Percentiles rank a stretch among this genome's conserved stretches.
phyloP scores from a whole-genome alignment of 64 coral and sea anemone genomes.

The Porites australiensis region DNA sequence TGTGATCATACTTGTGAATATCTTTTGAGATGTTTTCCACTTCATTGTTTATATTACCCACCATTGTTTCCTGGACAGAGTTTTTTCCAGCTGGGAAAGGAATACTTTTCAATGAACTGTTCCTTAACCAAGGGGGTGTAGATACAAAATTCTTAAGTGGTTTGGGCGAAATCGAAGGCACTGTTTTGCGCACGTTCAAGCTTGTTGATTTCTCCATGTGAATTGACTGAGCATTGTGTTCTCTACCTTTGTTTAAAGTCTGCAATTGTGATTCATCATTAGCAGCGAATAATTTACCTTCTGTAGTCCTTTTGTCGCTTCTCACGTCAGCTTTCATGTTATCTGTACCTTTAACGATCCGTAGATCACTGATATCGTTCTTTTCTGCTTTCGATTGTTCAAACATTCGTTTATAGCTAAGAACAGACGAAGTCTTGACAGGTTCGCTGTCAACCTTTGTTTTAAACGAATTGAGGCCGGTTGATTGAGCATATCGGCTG shows the following conservation, averaged over 20 bases:
- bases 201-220: constrained; percentile 3
- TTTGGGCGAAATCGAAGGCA: background rate
- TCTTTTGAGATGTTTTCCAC: background rate
- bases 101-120: background rate
- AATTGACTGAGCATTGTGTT: constrained; percentile 10
- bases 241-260: background rate
- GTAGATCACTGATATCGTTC: background rate
- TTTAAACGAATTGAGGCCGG: background rate
- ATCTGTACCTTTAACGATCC: background rate
- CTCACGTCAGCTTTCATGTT: background rate
- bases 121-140: constrained; percentile 29
- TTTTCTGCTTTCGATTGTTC: constrained; percentile 26
- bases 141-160: constrained; percentile 15
- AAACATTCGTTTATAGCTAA: constrained; percentile 23
- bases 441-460: background rate
- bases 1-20: background rate
- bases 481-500: background rate
- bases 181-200: background rate
- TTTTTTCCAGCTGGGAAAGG: background rate
- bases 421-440: constrained; percentile 13
- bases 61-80: background rate
- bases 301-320: constrained; percentile 24
- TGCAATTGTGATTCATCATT: constrained; percentile 13
- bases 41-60: background rate
- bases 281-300: background rate